These are phyloP conservation scores for Pedetes capensis DNA, from an alignment of 2,113 vertebrate genomes.

Conservation along the genomic window DNA sequence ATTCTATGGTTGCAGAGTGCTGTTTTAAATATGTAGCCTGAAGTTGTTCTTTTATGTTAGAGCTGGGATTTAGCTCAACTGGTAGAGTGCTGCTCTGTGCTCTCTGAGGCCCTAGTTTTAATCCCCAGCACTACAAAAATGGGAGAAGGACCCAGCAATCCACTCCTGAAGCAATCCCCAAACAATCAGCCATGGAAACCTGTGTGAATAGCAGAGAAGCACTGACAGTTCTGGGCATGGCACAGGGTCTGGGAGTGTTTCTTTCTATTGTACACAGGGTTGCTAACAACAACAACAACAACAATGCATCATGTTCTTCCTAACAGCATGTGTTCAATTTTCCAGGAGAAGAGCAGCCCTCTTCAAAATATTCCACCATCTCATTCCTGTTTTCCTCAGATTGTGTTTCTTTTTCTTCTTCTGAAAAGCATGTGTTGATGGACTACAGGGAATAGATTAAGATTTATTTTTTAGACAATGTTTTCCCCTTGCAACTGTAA, in stretches of 20 bases:
- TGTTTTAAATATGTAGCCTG: constrained; percentile 66
- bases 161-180: no score
- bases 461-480: constrained; percentile 51
- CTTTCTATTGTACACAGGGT: no score
- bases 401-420: constrained; percentile 54
- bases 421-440: constrained; percentile 61
- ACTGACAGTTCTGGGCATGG: no score
- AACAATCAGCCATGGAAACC: no score
- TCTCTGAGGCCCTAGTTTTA: no score
- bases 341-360: constrained; percentile 67
- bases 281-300: no score
- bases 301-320: constrained; percentile 70
- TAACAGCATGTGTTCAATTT: constrained; percentile 77
- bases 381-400: constrained; percentile 70
- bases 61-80: no score
- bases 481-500: constrained; percentile 28
- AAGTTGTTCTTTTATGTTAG: constrained; percentile 55
- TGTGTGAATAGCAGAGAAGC: no score
- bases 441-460: constrained; percentile 71
- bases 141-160: no score
- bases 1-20: constrained; percentile 10
- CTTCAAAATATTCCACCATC: constrained; percentile 77
- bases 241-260: no score
- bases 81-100: no score
- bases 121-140: no score